phyloP scores from a whole-genome alignment of 2,797 vertebrate genomes.

The Novumbra hubbsi region DNA sequence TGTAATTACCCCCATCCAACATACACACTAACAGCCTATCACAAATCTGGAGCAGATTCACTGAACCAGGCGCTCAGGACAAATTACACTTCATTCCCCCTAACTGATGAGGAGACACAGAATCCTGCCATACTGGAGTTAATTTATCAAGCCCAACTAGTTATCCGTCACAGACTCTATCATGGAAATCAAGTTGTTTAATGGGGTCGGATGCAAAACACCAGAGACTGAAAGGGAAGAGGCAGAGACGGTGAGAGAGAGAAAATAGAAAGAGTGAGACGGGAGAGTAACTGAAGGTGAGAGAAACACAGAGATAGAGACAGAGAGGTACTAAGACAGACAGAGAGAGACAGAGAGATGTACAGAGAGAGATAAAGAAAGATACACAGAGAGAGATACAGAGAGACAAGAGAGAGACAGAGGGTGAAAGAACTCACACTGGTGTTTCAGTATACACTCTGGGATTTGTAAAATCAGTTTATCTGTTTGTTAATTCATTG shows the following conservation, averaged over 20 bases:
- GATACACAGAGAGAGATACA: too few relatives aligned
- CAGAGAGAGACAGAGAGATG: background rate
- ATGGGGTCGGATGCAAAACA: conserved; percentile 13
- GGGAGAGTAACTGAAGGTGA: background rate
- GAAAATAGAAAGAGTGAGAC: too few relatives aligned
- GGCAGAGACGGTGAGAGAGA: background rate
- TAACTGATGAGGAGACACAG: conserved; percentile 25
- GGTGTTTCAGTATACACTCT: too few relatives aligned
- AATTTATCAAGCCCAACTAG: conserved; percentile 45
- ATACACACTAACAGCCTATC: background rate
- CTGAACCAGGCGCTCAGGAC: conserved; percentile 17
- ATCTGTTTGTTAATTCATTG: too few relatives aligned
- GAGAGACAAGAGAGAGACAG: background rate
- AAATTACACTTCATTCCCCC: conserved; percentile 36
- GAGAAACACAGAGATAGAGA: too few relatives aligned
- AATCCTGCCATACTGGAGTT: conserved; percentile 14
- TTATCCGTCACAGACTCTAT: conserved; percentile 8
- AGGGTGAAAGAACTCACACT: background rate
- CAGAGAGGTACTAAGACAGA: too few relatives aligned
- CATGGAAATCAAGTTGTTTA: conserved; percentile 2
- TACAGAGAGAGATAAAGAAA: too few relatives aligned
- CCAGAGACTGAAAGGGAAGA: background rate
- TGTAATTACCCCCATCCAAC: conserved; percentile 33
- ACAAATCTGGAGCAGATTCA: conserved; percentile 48
- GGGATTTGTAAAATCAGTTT: too few relatives aligned